Percentiles rank a stretch among this genome's conserved stretches.
Evolutionary conservation across 2,888 invertebrate genomes (phyloP).

Genomic region (Charanyca ferruginea): DNA sequence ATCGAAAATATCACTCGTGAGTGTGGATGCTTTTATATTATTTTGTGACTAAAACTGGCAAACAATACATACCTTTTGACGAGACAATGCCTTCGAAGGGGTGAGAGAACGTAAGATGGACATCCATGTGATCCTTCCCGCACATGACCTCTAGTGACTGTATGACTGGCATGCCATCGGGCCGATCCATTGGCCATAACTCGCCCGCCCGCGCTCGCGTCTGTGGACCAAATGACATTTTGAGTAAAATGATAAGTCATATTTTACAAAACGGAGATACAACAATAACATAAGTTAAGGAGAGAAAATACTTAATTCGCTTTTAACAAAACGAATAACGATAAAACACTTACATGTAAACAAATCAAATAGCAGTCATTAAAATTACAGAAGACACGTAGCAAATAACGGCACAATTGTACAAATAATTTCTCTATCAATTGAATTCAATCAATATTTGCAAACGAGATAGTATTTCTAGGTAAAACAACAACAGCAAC

Average conservation of each 20-base stretch:
- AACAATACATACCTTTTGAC: conserved; percentile 93
- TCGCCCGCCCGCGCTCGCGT: conserved; percentile 92
- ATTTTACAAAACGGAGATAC: conserved; percentile 1
- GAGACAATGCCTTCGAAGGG: conserved; percentile 98
- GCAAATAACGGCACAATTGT: conserved; percentile 11
- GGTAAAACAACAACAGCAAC: conserved; percentile 18
- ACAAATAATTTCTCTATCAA: conserved; percentile 31
- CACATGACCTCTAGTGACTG: conserved; percentile 98
- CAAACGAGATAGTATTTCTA: conserved; percentile 7
- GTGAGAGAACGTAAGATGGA: conserved; percentile 97
- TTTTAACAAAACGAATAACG: neutral
- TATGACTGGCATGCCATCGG: conserved; percentile 97
- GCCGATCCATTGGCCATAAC: conserved; percentile 97
- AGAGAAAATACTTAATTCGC: neutral
- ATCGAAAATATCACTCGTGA: too few relatives aligned
- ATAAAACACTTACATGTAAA: neutral
- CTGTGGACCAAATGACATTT: conserved; percentile 71
- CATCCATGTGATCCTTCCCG: conserved; percentile 98
- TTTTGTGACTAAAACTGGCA: conserved; percentile 21
- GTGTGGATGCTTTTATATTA: neutral
- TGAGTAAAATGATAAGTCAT: conserved; percentile 23
- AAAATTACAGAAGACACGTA: conserved; percentile 27
- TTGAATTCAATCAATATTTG: conserved; percentile 9
- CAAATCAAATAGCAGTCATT: conserved; percentile 1
- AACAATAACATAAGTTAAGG: neutral